Conservation (phyloP, 2,797 vertebrate species). For the Sebastes hubbsi region DNA sequence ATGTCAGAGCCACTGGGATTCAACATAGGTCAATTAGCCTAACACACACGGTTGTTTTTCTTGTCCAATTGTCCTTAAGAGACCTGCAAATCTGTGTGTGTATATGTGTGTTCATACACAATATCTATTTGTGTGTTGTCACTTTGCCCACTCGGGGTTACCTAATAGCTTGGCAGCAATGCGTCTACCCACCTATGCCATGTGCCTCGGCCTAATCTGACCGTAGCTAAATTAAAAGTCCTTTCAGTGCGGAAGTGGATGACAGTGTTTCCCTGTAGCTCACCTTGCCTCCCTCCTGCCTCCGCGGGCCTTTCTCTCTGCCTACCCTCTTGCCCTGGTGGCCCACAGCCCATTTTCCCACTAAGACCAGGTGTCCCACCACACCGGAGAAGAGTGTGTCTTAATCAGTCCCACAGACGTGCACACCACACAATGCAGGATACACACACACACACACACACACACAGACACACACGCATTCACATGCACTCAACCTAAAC, state of each 20-base stretch:
- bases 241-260: conserved; percentile 78
- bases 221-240: conserved; percentile 80
- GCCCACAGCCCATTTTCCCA: conserved; percentile 71
- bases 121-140: conserved; percentile 63
- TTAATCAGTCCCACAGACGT: conserved; percentile 66
- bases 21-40: not conserved
- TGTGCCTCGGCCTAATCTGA: conserved; percentile 69
- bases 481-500: conserved; percentile 9
- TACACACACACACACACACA: not conserved
- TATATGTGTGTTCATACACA: conserved; percentile 4
- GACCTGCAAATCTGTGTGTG: not conserved
- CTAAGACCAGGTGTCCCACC: conserved; percentile 74
- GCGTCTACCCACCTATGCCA: conserved; percentile 61
- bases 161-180: conserved; percentile 71
- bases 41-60: not conserved
- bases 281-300: conserved; percentile 55
- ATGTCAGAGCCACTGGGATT: conserved; percentile 3
- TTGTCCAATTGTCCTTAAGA: not conserved
- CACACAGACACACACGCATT: not conserved
- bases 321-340: conserved; percentile 67
- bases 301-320: conserved; percentile 29
- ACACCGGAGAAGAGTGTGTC: conserved; percentile 61
- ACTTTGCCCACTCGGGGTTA: conserved; percentile 61
- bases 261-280: conserved; percentile 63
- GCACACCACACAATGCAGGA: conserved; percentile 23